Conservation (phyloP, 2,888 invertebrate genomes). For the Pseudoips prasinana region DNA sequence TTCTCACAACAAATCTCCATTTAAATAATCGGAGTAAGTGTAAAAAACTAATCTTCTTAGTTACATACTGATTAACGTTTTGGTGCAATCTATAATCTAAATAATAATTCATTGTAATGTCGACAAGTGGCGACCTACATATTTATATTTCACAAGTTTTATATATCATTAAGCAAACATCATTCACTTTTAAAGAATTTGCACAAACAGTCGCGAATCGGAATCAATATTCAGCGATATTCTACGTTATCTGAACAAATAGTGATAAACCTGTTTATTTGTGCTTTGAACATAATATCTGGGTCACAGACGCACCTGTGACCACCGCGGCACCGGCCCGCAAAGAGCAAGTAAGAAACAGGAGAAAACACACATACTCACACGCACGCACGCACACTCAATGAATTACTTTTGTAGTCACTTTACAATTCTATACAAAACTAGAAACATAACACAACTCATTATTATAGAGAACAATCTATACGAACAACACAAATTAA, state of each 20-base stretch:
- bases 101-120: conserved; percentile 18
- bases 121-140: conserved; percentile 23
- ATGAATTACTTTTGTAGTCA: too few relatives aligned
- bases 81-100: conserved; percentile 1
- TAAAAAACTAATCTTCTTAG: too few relatives aligned
- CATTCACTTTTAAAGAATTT: conserved; percentile 45
- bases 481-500: too few relatives aligned
- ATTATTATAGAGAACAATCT: too few relatives aligned
- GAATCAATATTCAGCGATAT: conserved; percentile 38
- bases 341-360: not conserved
- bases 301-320: conserved; percentile 35
- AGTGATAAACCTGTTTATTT: conserved; percentile 35
- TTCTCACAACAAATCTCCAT: too few relatives aligned
- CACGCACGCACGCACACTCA: too few relatives aligned
- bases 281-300: conserved; percentile 25
- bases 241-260: conserved; percentile 34
- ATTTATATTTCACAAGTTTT: conserved; percentile 17
- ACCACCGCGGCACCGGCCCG: conserved; percentile 1
- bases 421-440: too few relatives aligned
- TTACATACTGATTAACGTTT: too few relatives aligned
- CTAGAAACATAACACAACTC: too few relatives aligned
- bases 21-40: too few relatives aligned
- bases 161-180: conserved; percentile 42
- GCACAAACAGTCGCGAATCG: conserved; percentile 39
- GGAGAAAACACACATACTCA: too few relatives aligned